Evolutionary conservation across 1,140 invertebrate genomes (phyloP).

Genomic region (Drosophila watanabei): DNA sequence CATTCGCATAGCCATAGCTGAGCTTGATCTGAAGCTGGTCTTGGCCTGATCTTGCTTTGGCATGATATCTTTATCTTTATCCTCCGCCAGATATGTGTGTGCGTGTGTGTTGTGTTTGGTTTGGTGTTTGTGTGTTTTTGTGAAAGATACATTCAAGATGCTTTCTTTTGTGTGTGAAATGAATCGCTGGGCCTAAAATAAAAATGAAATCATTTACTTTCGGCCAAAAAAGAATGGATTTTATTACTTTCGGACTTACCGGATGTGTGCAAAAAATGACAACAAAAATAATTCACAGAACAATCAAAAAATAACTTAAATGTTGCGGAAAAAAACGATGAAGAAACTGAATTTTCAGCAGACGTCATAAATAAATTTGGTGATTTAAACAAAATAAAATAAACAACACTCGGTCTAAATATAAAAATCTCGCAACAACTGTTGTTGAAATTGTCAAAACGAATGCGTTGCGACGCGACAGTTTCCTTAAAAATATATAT

Average conservation of each 20-base stretch:
- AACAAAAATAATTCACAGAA: constrained; percentile 61
- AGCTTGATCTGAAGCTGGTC: constrained; percentile 35
- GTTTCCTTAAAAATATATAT: constrained; percentile 43
- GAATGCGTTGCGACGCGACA: constrained; percentile 48
- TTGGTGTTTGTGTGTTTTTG: constrained; percentile 1
- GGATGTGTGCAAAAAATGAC: constrained; percentile 61
- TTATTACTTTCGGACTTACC: constrained; percentile 77
- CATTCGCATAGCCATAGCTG: constrained; percentile 25
- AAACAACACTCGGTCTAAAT: constrained; percentile 63
- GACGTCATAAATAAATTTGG: constrained; percentile 66
- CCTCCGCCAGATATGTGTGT: constrained; percentile 38
- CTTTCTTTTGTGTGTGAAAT: constrained; percentile 48
- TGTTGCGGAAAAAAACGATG: constrained; percentile 32
- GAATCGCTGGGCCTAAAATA: constrained; percentile 78
- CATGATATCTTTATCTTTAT: constrained; percentile 17
- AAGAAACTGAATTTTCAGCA: constrained; percentile 40
- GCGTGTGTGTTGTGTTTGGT: constrained; percentile 19
- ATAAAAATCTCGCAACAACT: constrained; percentile 55
- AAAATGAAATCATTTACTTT: constrained; percentile 85
- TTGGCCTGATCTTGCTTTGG: constrained; percentile 27
- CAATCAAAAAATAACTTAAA: constrained; percentile 46
- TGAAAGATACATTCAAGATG: constrained; percentile 46
- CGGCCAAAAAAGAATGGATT: constrained; percentile 57
- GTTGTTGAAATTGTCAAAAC: constrained; percentile 58
- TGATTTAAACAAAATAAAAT: constrained; percentile 73